phyloP scores from a whole-genome alignment of 1,140 invertebrate species.

The Conopomorpha cramerella region DNA sequence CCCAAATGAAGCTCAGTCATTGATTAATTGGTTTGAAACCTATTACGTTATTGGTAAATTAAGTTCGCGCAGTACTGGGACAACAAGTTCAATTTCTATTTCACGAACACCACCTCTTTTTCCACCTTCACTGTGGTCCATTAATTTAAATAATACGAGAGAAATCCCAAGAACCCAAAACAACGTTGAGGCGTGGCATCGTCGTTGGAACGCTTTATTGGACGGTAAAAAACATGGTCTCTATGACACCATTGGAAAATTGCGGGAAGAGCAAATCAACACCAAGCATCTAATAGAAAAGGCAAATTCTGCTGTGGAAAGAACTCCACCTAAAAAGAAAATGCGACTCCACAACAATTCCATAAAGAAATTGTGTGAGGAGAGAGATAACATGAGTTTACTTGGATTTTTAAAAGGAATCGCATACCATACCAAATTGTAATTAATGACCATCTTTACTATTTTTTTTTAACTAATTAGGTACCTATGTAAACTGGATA shows the following conservation, averaged over 20 bases:
- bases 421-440: background rate
- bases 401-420: background rate
- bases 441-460: background rate
- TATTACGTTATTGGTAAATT: background rate
- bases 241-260: background rate
- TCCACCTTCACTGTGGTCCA: background rate
- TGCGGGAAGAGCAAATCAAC: background rate
- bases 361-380: background rate
- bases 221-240: background rate
- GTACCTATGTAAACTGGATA: no score
- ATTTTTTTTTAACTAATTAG: no score
- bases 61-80: background rate
- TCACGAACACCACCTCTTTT: background rate
- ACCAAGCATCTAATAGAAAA: background rate
- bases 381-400: background rate
- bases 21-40: background rate
- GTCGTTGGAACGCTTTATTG: background rate
- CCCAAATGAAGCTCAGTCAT: background rate
- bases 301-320: background rate
- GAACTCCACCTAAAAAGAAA: background rate
- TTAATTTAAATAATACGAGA: background rate
- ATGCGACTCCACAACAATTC: background rate
- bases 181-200: background rate
- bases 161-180: background rate
- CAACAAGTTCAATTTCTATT: background rate